Evolutionary conservation across 2,113 vertebrate genomes (phyloP).

Genomic region (Phoxinus phoxinus): DNA sequence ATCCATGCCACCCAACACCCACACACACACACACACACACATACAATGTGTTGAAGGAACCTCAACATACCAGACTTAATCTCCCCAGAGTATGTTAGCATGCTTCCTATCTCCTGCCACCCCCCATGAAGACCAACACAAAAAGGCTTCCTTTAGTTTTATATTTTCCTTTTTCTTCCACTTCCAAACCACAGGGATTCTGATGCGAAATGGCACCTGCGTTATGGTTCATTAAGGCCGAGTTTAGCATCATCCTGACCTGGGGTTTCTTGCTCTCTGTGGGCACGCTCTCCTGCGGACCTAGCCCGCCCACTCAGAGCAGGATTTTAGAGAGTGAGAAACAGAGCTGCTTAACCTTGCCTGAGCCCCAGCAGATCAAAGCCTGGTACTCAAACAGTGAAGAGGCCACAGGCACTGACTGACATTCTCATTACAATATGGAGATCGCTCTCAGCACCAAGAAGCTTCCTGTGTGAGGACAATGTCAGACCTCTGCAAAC

Average conservation of each 20-base stretch:
- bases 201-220: conserved; percentile 51
- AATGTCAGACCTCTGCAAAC: conserved; percentile 33
- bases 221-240: conserved; percentile 46
- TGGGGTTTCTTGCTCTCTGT: conserved; percentile 39
- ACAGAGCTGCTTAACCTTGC: conserved; percentile 33
- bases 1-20: not conserved
- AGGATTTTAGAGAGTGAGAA: conserved; percentile 34
- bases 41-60: conserved; percentile 25
- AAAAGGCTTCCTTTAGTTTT: conserved; percentile 8
- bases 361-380: conserved; percentile 47
- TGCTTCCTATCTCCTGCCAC: not conserved
- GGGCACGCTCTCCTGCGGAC: conserved; percentile 27
- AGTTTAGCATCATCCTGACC: conserved; percentile 34
- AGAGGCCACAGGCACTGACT: conserved; percentile 32
- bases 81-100: not conserved
- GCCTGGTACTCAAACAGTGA: conserved; percentile 19
- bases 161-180: conserved; percentile 12
- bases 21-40: conserved; percentile 5
- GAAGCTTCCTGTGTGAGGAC: conserved; percentile 38
- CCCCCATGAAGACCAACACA: not conserved
- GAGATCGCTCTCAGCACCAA: conserved; percentile 38
- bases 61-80: conserved; percentile 42
- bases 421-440: conserved; percentile 49
- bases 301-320: conserved; percentile 35
- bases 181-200: conserved; percentile 35